Base-by-base conservation (phyloP, 2,888 invertebrate species). In the Melinopterus prodromus region DNA sequence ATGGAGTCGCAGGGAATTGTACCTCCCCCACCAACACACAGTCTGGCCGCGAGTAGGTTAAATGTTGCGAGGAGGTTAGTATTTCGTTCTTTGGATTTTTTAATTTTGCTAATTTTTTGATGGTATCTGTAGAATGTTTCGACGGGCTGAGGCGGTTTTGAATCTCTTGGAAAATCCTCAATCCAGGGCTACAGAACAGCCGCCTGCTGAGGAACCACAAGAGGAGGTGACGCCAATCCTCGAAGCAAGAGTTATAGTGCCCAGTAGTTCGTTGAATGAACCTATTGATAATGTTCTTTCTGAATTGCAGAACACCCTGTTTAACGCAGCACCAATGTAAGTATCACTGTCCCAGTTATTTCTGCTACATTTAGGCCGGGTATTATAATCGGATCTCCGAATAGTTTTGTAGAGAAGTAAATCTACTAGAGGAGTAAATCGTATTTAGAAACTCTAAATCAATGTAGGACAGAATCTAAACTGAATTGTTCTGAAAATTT, bases 21-120 rank as follows among this genome's bases (percentile, higher is more conserved):
- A 70, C 88, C 90, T 53, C 90, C 91, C 7, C 90, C 90, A 76
- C 88, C 91, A 69, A 90, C 90, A 76, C 91, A 90, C 79, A 90
- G 90, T 82, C 84, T 91, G 77, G 90, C 91, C 6, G 90, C 89
- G 38, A 91, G 90, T 83, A 90, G 92, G n/a, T 85, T 92, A 77
- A 87, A 88, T 80, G 89, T 91, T 37, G 91, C 91, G 12, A 88
- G 88, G 82, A 88, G 90, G 88, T 88, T 82, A 77, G 71, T 78
- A 70, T 37, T 80, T 69, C 15, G 35, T 38, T 35, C 9, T 12
- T 15, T 16, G 69, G 71, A 72, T 36, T n/a, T 71, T 37, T 76
- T 15, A 36, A n/a, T 35, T 77, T 38, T 14, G 72, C 14, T 16
- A 37, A 38, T 77, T 71, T 36, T 71, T 36, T 38, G 69, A 70